Base-by-base conservation (phyloP, 2,113 vertebrate species). In the Bagarius yarrelli region DNA sequence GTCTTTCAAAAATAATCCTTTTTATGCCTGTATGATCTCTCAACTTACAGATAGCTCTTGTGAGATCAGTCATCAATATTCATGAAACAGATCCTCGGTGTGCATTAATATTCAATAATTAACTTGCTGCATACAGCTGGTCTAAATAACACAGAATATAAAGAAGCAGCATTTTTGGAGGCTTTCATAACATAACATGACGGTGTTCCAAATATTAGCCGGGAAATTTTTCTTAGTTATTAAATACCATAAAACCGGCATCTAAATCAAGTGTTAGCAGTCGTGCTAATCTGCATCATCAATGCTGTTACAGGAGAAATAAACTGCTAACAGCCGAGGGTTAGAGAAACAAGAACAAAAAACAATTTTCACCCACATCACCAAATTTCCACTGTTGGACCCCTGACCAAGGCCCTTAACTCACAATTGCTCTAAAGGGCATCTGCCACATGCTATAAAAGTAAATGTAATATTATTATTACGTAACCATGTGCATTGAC, bases 31-130 rank as follows among this genome's bases (percentile, higher is more conserved):
- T 40, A 16, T 25, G 44, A 15, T 25, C 1, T 44, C 32, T n/a
- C 63, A 66, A 23, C 9, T 25, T 47, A 66, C 63, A 66, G 63
- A 13, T 2, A 1, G 1, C 40, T 23, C 23, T 23, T 4, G 32
- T 67, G 34, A n/a, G 64, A 67, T 67, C 34, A n/a, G 1, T 47
- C 66, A 47, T 47, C 44, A 69, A 69, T 47, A 47, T 69, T n/a
- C 66, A 69, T 69, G 40, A 47, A 47, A 6, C 40, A 27, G 40
- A 47, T 69, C 66, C 23, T 23, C 13, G 15, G 2, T 47, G 13
- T 47, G 44, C 36, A 69, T 47, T 69, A 27, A 27, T 50, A 50
- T 71, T 50, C 67, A 71, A 71, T 52, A 52, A 71, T 71, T 44
- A 71, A 50, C 67, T 27, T 50, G 67, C 40, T n/a, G 44, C 15